Conservation (phyloP, 2,797 vertebrate genomes). For the Tauraco hartlaubi region DNA sequence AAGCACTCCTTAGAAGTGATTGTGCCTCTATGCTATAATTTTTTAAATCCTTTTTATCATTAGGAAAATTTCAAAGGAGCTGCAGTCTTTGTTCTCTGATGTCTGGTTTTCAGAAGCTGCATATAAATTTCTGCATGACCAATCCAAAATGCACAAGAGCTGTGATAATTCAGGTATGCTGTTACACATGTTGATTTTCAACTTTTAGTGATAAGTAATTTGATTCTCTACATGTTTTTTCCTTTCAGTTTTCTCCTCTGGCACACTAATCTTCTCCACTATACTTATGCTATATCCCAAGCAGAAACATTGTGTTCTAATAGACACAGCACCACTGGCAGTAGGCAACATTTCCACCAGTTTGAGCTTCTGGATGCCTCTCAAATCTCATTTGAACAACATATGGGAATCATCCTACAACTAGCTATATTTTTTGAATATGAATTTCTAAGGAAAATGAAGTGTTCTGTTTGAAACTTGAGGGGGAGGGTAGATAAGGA, state of each 20-base stretch:
- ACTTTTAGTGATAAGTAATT: not conserved
- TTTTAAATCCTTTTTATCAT: not conserved
- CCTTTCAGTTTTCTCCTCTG: not conserved
- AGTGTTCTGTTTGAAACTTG: not conserved
- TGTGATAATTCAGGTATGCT: not conserved
- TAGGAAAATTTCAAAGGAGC: not conserved
- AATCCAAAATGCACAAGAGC: not conserved
- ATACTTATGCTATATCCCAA: not conserved
- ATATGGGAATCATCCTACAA: constrained; percentile 12
- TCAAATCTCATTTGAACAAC: constrained; percentile 26
- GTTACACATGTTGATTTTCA: not conserved
- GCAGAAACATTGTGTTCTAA: not conserved
- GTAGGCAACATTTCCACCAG: not conserved
- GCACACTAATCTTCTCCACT: not conserved
- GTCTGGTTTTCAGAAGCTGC: not conserved
- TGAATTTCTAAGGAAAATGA: not conserved
- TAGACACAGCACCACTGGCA: not conserved
- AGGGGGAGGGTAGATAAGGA: not conserved
- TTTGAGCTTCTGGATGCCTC: constrained; percentile 1
- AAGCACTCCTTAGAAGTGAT: not conserved
- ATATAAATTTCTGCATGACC: not conserved
- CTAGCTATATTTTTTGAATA: not conserved
- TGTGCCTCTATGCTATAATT: not conserved
- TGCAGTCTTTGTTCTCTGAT: not conserved
- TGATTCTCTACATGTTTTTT: not conserved